phyloP scores from a whole-genome alignment of 2,797 vertebrate genomes.

The Smutsia gigantea region DNA sequence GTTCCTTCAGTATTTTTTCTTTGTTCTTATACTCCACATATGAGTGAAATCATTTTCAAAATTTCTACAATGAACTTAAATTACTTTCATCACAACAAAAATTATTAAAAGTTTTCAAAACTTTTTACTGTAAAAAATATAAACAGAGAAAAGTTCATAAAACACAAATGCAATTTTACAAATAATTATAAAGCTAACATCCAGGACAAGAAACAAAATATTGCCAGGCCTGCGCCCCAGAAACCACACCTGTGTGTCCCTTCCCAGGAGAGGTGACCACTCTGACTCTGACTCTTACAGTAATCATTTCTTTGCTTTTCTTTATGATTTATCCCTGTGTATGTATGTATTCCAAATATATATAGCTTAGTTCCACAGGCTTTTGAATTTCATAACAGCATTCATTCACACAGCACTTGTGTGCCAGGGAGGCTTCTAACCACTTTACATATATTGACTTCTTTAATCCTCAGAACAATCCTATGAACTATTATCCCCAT shows the following conservation, averaged over 20 bases:
- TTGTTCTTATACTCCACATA: no score
- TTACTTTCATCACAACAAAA: slow-evolving; percentile 13
- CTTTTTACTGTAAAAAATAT: background rate
- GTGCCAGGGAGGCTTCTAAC: background rate
- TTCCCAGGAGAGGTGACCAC: background rate
- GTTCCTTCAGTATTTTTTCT: no score
- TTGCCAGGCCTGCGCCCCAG: background rate
- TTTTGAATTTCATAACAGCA: background rate
- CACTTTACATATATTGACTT: background rate
- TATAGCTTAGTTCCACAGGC: background rate
- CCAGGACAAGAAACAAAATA: background rate
- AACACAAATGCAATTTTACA: background rate
- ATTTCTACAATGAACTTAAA: background rate
- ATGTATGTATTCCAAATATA: background rate
- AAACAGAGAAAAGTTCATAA: background rate
- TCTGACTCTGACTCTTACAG: background rate
- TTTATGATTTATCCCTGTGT: background rate
- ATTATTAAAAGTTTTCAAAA: background rate
- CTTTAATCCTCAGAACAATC: background rate
- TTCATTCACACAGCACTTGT: background rate
- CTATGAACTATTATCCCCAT: background rate
- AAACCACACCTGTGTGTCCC: background rate
- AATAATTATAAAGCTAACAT: background rate
- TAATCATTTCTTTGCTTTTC: background rate
- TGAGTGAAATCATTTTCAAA: no score